phyloP scores from a whole-genome alignment of 2,113 vertebrate species.

The Eira barbara region DNA sequence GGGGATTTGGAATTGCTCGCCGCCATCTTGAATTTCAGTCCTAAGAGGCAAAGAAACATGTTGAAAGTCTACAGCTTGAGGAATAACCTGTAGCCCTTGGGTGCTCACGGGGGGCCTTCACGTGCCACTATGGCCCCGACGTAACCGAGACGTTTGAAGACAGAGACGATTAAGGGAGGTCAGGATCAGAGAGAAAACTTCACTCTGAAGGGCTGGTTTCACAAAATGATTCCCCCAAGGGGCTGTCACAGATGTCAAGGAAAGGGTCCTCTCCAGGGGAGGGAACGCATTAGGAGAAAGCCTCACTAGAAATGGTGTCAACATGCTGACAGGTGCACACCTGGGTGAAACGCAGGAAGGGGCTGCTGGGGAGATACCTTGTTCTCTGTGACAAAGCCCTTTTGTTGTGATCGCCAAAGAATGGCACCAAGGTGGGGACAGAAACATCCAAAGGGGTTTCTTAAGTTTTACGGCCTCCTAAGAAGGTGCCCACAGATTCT shows the following conservation, averaged over 20 bases:
- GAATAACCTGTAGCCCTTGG: neutral
- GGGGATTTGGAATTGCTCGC: neutral
- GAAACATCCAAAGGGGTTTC: neutral
- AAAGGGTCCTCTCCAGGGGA: neutral
- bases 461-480: neutral
- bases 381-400: neutral
- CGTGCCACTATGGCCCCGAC: fast-evolving
- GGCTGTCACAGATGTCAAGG: neutral
- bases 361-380: neutral
- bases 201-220: neutral
- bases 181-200: neutral
- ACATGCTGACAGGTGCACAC: neutral
- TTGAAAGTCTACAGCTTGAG: neutral
- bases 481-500: neutral
- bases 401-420: neutral
- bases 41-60: neutral
- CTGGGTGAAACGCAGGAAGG: neutral
- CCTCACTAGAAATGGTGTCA: neutral
- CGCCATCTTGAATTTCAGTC: neutral
- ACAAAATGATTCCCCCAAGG: neutral
- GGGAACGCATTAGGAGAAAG: neutral
- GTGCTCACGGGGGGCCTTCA: neutral
- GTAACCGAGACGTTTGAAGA: neutral
- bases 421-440: neutral
- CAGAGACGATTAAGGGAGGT: neutral